Conservation (phyloP, 1,140 invertebrate genomes). For the Holcopasites calliopsidis region DNA sequence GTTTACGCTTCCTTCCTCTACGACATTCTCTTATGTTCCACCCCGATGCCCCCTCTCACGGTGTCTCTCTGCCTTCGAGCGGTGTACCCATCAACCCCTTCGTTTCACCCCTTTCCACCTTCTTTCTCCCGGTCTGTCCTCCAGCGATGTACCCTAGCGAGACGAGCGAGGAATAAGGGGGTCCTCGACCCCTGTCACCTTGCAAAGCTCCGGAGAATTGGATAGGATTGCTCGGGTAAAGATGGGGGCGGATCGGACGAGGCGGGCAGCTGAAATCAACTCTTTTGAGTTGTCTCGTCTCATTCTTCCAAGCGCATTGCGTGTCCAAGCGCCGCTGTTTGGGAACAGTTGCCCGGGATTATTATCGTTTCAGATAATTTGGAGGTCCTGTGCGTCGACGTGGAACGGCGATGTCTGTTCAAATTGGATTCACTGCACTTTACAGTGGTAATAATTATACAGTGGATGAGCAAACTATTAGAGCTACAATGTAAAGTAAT, state of each 20-base stretch:
- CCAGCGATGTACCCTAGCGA: constrained; percentile 5
- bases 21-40: not conserved
- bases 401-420: no score
- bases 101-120: not conserved
- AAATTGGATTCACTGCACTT: no score
- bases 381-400: no score
- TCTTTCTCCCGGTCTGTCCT: not conserved
- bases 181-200: constrained; percentile 31
- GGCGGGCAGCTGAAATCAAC: not conserved
- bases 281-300: not conserved
- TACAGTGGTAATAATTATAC: no score
- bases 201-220: constrained; percentile 1
- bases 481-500: no score
- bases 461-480: no score
- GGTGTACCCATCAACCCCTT: not conserved
- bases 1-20: not conserved
- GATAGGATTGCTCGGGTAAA: not conserved
- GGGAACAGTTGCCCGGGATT: not conserved
- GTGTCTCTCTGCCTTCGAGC: not conserved
- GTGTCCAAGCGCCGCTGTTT: not conserved
- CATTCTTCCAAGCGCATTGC: not conserved
- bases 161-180: constrained; percentile 14
- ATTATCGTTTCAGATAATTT: not conserved
- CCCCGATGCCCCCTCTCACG: no score
- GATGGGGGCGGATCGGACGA: not conserved